Evolutionary conservation across 2,888 invertebrate genomes (phyloP).

Genomic region (Lottia scabra): DNA sequence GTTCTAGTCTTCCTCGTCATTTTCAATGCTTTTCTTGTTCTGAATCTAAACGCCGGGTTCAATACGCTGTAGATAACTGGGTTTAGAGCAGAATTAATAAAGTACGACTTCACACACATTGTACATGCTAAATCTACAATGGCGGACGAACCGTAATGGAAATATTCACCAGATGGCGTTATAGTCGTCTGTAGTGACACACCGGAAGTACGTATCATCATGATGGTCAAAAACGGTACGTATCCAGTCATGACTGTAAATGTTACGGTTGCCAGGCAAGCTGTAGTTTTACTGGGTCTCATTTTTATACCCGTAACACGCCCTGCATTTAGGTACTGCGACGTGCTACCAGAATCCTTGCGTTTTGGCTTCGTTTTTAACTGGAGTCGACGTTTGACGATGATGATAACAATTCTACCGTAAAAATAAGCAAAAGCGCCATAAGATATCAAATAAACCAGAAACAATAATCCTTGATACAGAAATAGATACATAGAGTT

Average conservation of each 20-base stretch:
- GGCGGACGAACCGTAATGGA: conserved; percentile 16
- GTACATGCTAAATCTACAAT: conserved; percentile 44
- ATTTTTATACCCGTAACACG: conserved; percentile 27
- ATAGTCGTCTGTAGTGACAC: conserved; percentile 33
- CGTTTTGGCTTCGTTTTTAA: neutral
- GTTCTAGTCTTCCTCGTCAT: neutral
- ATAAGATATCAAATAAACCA: conserved; percentile 42
- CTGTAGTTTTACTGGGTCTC: conserved; percentile 43
- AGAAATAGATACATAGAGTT: conserved; percentile 40
- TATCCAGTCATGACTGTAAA: conserved; percentile 47
- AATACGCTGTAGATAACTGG: conserved; percentile 36
- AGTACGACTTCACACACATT: conserved; percentile 51
- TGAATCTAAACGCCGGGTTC: conserved; percentile 30
- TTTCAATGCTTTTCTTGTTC: conserved; percentile 24
- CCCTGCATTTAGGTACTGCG: neutral
- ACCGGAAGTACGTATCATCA: conserved; percentile 43
- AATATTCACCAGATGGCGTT: neutral
- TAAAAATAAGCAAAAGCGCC: conserved; percentile 43
- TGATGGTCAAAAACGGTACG: conserved; percentile 51
- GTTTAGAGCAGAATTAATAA: conserved; percentile 37
- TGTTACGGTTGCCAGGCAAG: conserved; percentile 49
- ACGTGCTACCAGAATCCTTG: neutral
- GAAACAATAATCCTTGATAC: conserved; percentile 41
- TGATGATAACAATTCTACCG: conserved; percentile 41
- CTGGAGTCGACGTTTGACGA: neutral